These are phyloP conservation scores for Lepidurus apus DNA, from an alignment of 1,140 invertebrate species.

Conservation along the genomic window DNA sequence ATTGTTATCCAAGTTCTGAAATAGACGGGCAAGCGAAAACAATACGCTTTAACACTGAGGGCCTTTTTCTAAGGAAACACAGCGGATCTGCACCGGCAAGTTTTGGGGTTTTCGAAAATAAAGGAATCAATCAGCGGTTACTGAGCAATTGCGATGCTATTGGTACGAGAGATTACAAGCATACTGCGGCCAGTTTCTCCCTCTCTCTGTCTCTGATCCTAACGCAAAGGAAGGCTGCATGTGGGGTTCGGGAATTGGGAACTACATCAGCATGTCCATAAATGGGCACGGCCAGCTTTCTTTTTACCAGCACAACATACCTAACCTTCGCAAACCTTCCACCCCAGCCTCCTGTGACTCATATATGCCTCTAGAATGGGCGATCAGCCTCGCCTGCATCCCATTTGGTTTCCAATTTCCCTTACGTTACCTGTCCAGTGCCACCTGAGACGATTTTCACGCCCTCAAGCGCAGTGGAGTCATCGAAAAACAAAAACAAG, in stretches of 20 bases:
- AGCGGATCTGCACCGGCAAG: no score
- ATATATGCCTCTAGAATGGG: not conserved
- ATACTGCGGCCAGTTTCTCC: conserved; percentile 1
- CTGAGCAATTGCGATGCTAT: not conserved
- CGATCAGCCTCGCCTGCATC: not conserved
- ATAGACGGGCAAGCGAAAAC: not conserved
- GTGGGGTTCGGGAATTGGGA: not conserved
- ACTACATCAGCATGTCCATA: not conserved
- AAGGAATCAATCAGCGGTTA: not conserved
- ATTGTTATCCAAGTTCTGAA: conserved; percentile 5
- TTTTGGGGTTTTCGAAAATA: no score
- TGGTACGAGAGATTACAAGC: not conserved
- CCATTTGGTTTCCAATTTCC: not conserved
- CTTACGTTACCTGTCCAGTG: not conserved
- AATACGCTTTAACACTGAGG: not conserved
- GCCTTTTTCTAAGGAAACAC: not conserved
- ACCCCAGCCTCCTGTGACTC: not conserved
- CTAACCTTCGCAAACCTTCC: not conserved
- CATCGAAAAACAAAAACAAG: not conserved
- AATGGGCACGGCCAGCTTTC: not conserved
- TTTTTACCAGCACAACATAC: conserved; percentile 3
- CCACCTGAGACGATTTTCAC: conserved; percentile 11
- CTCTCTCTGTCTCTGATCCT: conserved; percentile 1
- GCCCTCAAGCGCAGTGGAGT: not conserved
- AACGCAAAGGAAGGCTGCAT: not conserved